Conservation (phyloP, 2,797 vertebrate species). For the Enteromius viviparus region DNA sequence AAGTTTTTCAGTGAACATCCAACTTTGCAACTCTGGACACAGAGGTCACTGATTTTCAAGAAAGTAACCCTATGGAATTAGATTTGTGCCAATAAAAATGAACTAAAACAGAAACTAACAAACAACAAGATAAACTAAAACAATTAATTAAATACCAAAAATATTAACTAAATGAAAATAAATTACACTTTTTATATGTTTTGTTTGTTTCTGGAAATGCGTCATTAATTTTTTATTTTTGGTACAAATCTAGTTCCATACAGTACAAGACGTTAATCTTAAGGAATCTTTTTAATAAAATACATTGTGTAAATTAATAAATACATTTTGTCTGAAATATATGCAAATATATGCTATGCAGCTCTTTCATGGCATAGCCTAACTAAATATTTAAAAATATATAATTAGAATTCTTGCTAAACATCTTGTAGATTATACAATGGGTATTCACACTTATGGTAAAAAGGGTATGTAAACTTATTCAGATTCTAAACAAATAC, state of each 20-base stretch:
- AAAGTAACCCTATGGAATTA: background rate
- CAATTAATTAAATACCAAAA: background rate
- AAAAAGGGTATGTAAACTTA: background rate
- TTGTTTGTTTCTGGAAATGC: background rate
- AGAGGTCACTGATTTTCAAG: background rate
- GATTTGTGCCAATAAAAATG: background rate
- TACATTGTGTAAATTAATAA: background rate
- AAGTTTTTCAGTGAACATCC: background rate
- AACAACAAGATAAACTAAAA: background rate
- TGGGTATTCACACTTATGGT: background rate
- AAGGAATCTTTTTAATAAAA: background rate
- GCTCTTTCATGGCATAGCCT: background rate
- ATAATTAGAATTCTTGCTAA: background rate
- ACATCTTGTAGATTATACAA: background rate
- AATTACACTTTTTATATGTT: background rate
- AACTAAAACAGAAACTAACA: background rate
- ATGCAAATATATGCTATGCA: background rate
- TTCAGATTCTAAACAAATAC: background rate
- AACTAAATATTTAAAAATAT: background rate
- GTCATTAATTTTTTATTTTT: background rate
- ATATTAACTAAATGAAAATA: background rate
- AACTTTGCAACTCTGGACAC: background rate
- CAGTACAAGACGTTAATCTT: background rate
- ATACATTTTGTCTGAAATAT: background rate
- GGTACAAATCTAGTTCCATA: background rate